Percentiles rank a stretch among this genome's conserved stretches.
Evolutionary conservation across 2,888 invertebrate species (phyloP).

Genomic region (Nebria brevicollis): DNA sequence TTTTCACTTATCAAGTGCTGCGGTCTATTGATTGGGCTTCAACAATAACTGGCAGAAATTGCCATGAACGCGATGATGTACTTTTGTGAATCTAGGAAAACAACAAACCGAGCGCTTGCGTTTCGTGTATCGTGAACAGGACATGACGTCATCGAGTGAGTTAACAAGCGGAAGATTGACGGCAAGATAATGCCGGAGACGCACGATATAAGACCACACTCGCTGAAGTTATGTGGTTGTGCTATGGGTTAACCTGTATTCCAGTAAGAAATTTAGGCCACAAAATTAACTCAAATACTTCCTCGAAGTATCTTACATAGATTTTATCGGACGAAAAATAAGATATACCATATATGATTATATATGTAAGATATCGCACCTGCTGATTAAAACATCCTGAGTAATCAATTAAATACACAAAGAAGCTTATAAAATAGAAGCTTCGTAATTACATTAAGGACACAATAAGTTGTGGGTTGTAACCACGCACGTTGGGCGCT

Average conservation of each 20-base stretch:
- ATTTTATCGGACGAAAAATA: background rate
- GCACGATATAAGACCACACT: conserved; percentile 11
- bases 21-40: background rate
- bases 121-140: conserved; percentile 33
- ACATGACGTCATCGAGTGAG: conserved; percentile 45
- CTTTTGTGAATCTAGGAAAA: conserved; percentile 21
- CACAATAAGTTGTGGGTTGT: background rate
- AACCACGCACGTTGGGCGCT: background rate
- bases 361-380: background rate
- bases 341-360: background rate
- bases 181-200: conserved; percentile 41
- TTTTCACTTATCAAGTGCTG: background rate
- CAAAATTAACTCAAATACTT: background rate
- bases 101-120: conserved; percentile 20
- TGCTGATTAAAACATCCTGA: background rate
- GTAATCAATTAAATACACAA: background rate
- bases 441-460: background rate
- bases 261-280: background rate
- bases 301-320: background rate
- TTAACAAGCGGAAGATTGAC: conserved; percentile 47
- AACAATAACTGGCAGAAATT: background rate
- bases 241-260: background rate
- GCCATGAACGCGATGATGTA: background rate
- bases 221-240: background rate
- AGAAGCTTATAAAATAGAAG: background rate